Evolutionary conservation across 2,797 vertebrate species (phyloP).

Genomic region (Lepilemur ruficaudatus): DNA sequence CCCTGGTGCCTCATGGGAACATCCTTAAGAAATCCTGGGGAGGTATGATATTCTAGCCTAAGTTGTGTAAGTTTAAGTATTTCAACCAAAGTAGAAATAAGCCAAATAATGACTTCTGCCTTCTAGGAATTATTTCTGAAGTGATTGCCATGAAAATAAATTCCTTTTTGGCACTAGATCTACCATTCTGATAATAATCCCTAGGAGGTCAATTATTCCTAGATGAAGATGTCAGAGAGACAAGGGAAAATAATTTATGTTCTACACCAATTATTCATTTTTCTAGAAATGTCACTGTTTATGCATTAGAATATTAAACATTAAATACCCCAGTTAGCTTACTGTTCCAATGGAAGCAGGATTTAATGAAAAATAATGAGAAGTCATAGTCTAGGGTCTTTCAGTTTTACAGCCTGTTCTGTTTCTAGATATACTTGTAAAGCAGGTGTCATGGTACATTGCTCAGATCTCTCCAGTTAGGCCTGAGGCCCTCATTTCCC

Average conservation of each 20-base stretch:
- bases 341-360: background rate
- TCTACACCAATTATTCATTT: background rate
- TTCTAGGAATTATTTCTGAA: constrained; percentile 35
- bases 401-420: background rate
- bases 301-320: background rate
- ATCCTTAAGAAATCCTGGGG: background rate
- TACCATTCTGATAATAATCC: background rate
- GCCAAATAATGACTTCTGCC: background rate
- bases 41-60: background rate
- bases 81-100: background rate
- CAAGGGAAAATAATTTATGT: background rate
- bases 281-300: background rate
- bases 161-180: background rate
- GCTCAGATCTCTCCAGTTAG: background rate
- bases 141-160: background rate
- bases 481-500: background rate
- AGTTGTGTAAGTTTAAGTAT: background rate
- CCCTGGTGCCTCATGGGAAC: background rate
- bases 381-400: background rate
- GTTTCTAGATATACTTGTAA: background rate
- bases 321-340: background rate
- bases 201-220: background rate
- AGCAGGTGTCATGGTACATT: background rate
- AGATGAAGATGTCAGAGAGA: background rate
- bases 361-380: background rate